Evolutionary conservation across 2,113 vertebrate genomes (phyloP), one percentile per base, ranked within the genome.

Genomic region (Papio anubis): DNA sequence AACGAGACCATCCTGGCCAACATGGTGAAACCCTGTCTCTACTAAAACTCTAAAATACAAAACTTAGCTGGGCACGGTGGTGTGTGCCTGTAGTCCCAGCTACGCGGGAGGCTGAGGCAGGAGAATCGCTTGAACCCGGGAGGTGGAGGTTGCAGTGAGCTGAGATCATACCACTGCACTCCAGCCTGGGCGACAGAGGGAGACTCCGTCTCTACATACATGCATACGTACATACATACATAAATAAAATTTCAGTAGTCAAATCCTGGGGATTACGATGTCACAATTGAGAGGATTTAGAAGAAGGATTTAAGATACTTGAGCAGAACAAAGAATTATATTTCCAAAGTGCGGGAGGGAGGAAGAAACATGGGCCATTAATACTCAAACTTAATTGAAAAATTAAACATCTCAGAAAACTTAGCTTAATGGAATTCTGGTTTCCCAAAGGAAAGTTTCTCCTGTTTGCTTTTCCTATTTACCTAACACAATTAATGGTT

Each of bases 361-460:
- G 55, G n/a, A 23, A 50, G 45, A 38, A 81, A 72, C 23, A 68
- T 80, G 55, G 27, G 3, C 5, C 20, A 75, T 9, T 84, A 88
- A 45, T 23, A 93, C 1, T 35, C n/a, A 97, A 97, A 92, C 57
- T 73, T 23, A 72, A 21, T 25, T 72, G 16, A 73, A 90, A 73
- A 95, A 64, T 27, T 66, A 18, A 95, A 93, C 35, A 89, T 43
- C 35, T 96, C 45, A 45, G 21, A 91, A 97, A 93, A 82, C 10
- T 70, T n/a, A 82, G 57, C 50, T 90, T 68, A 76, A 93, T 2
- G 57, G 32, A 85, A 70, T 61, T 80, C 88, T 80, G 21, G 50
- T 7, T 3, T 81, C 48, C 1, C 35, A 52, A 64, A 93, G 55
- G 52, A 48, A 93, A 59, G 23, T 72, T 43, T 78, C 30, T 73